A percentile compares a stretch with the other conserved stretches of the same genome.
Evolutionary conservation across 1,140 invertebrate genomes (phyloP).

Genomic region (Brachionus rubens): DNA sequence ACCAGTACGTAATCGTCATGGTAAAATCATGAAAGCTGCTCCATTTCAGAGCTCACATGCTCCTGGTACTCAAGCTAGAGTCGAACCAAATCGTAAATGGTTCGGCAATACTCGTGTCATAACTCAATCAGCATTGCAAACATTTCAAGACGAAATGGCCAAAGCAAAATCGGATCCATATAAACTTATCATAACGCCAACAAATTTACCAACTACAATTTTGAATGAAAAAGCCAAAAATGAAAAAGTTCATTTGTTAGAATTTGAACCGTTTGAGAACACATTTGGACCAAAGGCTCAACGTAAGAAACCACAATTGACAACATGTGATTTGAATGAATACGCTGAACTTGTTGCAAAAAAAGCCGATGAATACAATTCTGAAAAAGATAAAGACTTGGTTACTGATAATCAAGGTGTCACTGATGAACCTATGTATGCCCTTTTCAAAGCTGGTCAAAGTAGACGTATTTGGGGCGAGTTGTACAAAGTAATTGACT

Average conservation of each 20-base stretch:
- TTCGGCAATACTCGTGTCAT: slow-evolving; percentile 80
- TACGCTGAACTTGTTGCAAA: slow-evolving; percentile 54
- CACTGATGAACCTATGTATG: slow-evolving; percentile 56
- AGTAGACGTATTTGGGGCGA: slow-evolving; percentile 99
- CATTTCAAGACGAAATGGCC: slow-evolving; percentile 91
- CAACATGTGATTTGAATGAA: slow-evolving; percentile 62
- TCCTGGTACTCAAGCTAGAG: slow-evolving; percentile 84
- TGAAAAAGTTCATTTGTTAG: slow-evolving; percentile 84
- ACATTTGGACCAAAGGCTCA: slow-evolving; percentile 92
- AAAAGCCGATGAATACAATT: slow-evolving; percentile 49
- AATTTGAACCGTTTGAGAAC: slow-evolving; percentile 86
- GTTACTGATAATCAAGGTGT: slow-evolving; percentile 42
- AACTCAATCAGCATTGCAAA: slow-evolving; percentile 87
- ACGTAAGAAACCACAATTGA: slow-evolving; percentile 82
- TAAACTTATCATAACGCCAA: slow-evolving; percentile 93
- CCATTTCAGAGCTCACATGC: slow-evolving; percentile 84
- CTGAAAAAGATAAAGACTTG: slow-evolving; percentile 27
- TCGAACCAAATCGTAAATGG: slow-evolving; percentile 97
- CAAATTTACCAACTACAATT: slow-evolving; percentile 86
- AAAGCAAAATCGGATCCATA: slow-evolving; percentile 92
- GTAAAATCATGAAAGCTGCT: slow-evolving; percentile 87
- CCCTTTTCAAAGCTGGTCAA: slow-evolving; percentile 70
- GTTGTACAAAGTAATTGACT: slow-evolving; percentile 94
- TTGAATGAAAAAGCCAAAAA: slow-evolving; percentile 82
- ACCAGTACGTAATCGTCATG: slow-evolving; percentile 80